Conservation (phyloP, 2,113 vertebrate species). For the Menidia beryllina region DNA sequence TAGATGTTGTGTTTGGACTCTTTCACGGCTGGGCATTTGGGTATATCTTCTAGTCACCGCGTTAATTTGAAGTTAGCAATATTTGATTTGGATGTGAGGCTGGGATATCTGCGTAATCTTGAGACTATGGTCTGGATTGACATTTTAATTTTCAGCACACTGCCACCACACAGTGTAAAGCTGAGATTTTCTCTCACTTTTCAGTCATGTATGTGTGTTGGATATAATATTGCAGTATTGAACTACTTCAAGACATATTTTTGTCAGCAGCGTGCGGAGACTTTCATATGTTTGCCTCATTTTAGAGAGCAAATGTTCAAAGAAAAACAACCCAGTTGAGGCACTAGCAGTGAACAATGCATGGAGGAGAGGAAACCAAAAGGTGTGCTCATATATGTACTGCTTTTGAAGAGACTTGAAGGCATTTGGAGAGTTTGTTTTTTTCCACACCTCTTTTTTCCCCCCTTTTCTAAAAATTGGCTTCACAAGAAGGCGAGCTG, state of each 20-base stretch:
- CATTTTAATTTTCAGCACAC: conserved; percentile 41
- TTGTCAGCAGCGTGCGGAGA: conserved; percentile 28
- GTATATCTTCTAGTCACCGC: conserved; percentile 50
- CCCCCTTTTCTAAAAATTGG: conserved; percentile 69
- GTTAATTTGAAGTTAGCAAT: conserved; percentile 52
- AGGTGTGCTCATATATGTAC: conserved; percentile 69
- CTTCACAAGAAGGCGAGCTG: conserved; percentile 83
- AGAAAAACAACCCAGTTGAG: conserved; percentile 16
- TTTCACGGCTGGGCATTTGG: conserved; percentile 37
- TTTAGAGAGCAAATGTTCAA: neutral
- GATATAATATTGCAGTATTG: conserved; percentile 10
- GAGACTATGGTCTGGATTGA: conserved; percentile 43
- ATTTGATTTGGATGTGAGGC: conserved; percentile 71
- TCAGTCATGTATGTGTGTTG: too few relatives aligned
- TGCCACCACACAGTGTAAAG: conserved; percentile 20
- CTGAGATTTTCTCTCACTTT: conserved; percentile 20
- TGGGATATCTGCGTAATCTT: conserved; percentile 69
- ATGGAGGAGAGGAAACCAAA: conserved; percentile 49
- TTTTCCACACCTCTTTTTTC: conserved; percentile 53
- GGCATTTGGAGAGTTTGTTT: conserved; percentile 77
- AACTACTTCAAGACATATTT: conserved; percentile 20
- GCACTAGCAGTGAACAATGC: conserved; percentile 26
- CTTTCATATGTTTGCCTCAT: conserved; percentile 17
- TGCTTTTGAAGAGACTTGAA: conserved; percentile 79
- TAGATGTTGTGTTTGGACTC: conserved; percentile 71